Conservation (phyloP, 2,888 invertebrate species). For the Crepidodera aurea region DNA sequence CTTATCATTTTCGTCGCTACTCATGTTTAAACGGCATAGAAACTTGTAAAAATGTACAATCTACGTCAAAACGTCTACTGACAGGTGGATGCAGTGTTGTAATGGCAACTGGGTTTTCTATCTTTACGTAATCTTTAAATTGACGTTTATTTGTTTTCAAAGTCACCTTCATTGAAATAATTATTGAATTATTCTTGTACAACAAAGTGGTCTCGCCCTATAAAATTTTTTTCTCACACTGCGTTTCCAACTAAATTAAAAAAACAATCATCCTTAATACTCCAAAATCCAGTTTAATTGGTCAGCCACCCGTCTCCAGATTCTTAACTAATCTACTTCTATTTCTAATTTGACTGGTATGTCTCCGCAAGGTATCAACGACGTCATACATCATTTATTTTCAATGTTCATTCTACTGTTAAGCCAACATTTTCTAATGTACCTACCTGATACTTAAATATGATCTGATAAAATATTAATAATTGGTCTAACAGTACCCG, state of each 20-base stretch:
- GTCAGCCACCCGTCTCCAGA: not conserved
- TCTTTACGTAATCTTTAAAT: too few relatives aligned
- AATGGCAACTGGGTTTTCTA: too few relatives aligned
- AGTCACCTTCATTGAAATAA: too few relatives aligned
- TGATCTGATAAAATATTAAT: conserved; percentile 53
- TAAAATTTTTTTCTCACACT: not conserved
- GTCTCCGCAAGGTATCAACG: conserved; percentile 20
- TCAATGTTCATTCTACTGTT: conserved; percentile 17
- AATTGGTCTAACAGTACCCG: conserved; percentile 54
- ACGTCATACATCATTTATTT: conserved; percentile 19
- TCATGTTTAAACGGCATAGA: too few relatives aligned
- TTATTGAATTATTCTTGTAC: too few relatives aligned
- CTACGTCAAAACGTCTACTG: too few relatives aligned
- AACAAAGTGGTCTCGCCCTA: too few relatives aligned
- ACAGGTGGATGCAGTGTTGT: too few relatives aligned
- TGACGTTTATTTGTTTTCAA: too few relatives aligned
- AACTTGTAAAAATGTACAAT: too few relatives aligned
- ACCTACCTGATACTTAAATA: conserved; percentile 44
- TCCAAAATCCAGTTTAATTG: not conserved
- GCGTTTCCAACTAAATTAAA: not conserved
- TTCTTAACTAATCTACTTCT: conserved; percentile 13
- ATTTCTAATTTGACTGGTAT: conserved; percentile 14
- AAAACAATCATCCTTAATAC: not conserved
- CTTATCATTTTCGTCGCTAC: too few relatives aligned
- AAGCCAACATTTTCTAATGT: conserved; percentile 27